Evolutionary conservation across 2,797 vertebrate species (phyloP), one percentile per base, ranked within the genome.

Genomic region (Peromyscus aztecus): DNA sequence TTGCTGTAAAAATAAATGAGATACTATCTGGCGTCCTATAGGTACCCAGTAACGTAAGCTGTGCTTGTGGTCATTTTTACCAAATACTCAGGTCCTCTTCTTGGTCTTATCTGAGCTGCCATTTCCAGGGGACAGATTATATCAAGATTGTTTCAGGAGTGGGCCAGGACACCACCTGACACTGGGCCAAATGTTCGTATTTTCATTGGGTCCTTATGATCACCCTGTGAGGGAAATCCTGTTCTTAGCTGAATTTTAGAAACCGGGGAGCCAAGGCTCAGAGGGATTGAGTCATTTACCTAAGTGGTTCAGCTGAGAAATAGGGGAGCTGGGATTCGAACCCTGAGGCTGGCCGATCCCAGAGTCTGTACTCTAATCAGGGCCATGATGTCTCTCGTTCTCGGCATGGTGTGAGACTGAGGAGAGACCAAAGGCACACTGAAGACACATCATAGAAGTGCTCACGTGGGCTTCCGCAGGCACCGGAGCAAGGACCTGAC

Each of bases 1-100:
- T 89, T 34, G 95, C 80, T 89, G 85, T 61, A 85, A 75, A 91
- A 95, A 77, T 75, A 94, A 95, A 93, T 63, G 69, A 90, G 71
- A 59, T 90, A 3, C 75, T 93, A 0, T 85, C 31, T 71, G 63
- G 37, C 90, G 49, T 49, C 29, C n/a, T 86, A 57, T 63, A 59
- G 90, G 43, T n/a, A 57, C 57, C 92, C 34, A 59, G 6, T 71
- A n/a, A 73, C 8, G 6, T 63, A n/a, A 89, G n/a, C 69, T 67
- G 61, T 88, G n/a, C 6, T 84, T 87, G 13, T 1, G 34, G 24
- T 55, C 52, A 67, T 34, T 92, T 96, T 83, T 27, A 31, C 57
- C 69, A 49, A 73, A 40, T 21, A 24, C 73, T 78, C 9, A 37
- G 29, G 23, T 91, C 61, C 29, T 11, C 71, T 73, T 80, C n/a